Conservation (phyloP, 2,797 vertebrate species). For the Cryptoprocta ferox region DNA sequence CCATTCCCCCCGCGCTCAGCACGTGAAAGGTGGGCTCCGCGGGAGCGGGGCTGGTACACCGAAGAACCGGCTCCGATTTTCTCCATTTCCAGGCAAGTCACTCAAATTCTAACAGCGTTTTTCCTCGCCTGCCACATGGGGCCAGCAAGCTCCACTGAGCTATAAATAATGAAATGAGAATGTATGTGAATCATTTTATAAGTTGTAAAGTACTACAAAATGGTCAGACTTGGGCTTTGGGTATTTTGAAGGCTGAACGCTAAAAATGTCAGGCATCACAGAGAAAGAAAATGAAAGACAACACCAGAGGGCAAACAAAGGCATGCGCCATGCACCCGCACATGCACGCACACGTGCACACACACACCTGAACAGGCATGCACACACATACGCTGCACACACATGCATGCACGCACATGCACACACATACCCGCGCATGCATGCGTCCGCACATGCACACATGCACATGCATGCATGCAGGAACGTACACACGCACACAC, state of each 20-base stretch:
- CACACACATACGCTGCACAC: rapidly evolving
- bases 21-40: not conserved
- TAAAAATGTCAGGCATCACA: not conserved
- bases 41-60: not conserved
- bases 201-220: not conserved
- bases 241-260: not conserved
- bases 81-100: not conserved
- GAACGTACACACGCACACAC: too few species aligned
- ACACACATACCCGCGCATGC: too few species aligned
- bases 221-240: not conserved
- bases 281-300: not conserved
- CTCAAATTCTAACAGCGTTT: not conserved
- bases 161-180: not conserved
- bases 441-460: too few species aligned
- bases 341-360: too few species aligned
- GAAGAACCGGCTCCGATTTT: not conserved
- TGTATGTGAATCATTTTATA: not conserved
- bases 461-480: too few species aligned
- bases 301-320: not conserved
- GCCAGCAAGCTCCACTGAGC: not conserved
- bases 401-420: rapidly evolving
- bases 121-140: not conserved
- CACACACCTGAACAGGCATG: too few species aligned
- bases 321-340: rapidly evolving
- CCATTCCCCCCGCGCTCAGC: not conserved